phyloP scores from a whole-genome alignment of 2,888 invertebrate genomes.

The Drosophila recens region DNA sequence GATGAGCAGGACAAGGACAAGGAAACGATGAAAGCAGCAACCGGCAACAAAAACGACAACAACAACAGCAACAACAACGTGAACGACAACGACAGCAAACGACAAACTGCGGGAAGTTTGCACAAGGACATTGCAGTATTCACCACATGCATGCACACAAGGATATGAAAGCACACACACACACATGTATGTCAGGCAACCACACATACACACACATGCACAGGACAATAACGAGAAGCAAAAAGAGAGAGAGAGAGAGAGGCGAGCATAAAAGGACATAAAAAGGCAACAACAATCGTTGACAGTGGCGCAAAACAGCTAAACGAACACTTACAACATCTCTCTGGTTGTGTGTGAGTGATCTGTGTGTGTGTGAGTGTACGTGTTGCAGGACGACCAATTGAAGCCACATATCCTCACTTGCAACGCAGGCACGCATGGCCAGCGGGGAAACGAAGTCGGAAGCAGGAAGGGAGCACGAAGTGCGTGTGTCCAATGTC shows the following conservation, averaged over 20 bases:
- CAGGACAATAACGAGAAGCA: conserved; percentile 33
- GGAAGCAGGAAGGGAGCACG: conserved; percentile 42
- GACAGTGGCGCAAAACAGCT: conserved; percentile 71
- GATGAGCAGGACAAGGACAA: conserved; percentile 43
- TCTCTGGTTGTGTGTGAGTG: conserved; percentile 4
- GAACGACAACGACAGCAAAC: conserved; percentile 45
- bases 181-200: conserved; percentile 16
- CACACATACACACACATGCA: conserved; percentile 27
- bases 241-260: conserved; percentile 13
- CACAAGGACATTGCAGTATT: conserved; percentile 79
- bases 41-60: conserved; percentile 26
- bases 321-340: conserved; percentile 49
- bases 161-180: conserved; percentile 67
- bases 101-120: conserved; percentile 80
- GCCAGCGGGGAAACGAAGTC: conserved; percentile 50
- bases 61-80: conserved; percentile 25
- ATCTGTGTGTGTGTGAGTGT: conserved; percentile 31
- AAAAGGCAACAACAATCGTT: conserved; percentile 62
- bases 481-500: conserved; percentile 65
- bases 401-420: conserved; percentile 60
- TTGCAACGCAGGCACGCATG: conserved; percentile 55
- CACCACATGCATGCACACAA: conserved; percentile 81
- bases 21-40: conserved; percentile 49
- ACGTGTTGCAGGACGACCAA: conserved; percentile 61
- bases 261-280: conserved; percentile 45